Conservation (phyloP, 2,797 vertebrate genomes). For the Peromyscus nudipes region DNA sequence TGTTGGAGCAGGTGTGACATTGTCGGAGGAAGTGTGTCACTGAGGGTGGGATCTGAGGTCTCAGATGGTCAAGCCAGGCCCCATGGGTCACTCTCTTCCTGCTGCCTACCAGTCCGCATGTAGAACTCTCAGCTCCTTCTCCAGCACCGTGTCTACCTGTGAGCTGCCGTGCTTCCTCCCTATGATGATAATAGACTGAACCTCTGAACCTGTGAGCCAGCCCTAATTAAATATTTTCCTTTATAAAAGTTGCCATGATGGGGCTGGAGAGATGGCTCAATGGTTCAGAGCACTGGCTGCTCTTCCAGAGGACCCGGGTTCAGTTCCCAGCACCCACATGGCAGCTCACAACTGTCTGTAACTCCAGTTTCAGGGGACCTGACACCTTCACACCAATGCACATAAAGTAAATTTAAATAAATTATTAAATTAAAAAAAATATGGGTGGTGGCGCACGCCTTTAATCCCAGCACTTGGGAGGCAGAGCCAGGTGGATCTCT, state of each 20-base stretch:
- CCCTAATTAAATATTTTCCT: neutral
- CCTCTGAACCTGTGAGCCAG: neutral
- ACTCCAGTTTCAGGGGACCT: too few relatives aligned
- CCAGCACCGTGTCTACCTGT: neutral
- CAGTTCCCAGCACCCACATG: too few relatives aligned
- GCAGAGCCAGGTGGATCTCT: too few relatives aligned
- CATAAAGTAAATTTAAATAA: too few relatives aligned
- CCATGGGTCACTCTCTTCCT: neutral
- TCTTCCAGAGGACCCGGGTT: too few relatives aligned
- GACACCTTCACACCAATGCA: too few relatives aligned
- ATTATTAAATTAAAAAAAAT: too few relatives aligned
- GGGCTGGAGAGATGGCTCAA: too few relatives aligned
- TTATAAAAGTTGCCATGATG: neutral
- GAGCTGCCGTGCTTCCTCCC: neutral
- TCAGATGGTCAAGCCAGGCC: neutral
- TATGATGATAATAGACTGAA: neutral
- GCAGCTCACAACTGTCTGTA: too few relatives aligned
- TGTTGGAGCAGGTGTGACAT: neutral
- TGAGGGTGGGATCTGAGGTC: neutral
- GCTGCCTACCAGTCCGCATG: neutral
- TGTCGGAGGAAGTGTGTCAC: neutral
- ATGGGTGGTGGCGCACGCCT: too few relatives aligned
- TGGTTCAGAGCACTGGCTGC: too few relatives aligned
- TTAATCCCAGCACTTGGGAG: too few relatives aligned
- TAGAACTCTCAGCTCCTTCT: neutral